Evolutionary conservation across 2,888 invertebrate species (phyloP), one percentile per base, ranked within the genome.

Genomic region (Limenitis camilla): DNA sequence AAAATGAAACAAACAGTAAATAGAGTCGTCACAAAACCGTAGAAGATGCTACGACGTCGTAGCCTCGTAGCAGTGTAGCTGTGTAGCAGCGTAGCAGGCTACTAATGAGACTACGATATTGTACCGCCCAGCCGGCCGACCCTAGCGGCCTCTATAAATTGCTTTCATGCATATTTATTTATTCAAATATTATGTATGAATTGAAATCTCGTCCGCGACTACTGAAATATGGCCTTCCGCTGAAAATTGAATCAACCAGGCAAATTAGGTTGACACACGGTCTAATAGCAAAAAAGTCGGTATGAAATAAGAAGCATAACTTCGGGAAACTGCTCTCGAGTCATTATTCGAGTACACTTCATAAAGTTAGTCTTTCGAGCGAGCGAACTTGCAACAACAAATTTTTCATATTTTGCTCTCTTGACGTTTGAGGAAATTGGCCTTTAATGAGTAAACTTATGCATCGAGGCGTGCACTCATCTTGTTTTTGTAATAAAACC

Each of bases 101-200:
- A 71, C 78, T 84, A 85, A 85, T 85, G 86, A 83, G 81, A 75
- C 67, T 68, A 76, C 74, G 78, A 81, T 80, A 81, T 81, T 79
- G 81, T 78, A 67, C 74, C 72, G 71, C 70, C 72, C 72, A 67
- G 65, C 71, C 72, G 71, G 68, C 69, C 67, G 68, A 63, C 62
- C 62, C 62, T 58, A 60, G 55, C 74, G 71, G 75, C 78, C 84
- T 79, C 81, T 82, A 85, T 84, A 86, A 86, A 86, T 86, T 87
- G 85, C 77, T 84, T 84, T 78, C 85, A 87, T 87, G 86, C 86
- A 86, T 87, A 87, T 87, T 86, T 86, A 86, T 86, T 85, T 87
- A 86, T 87, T 87, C 87, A 86, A 87, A 87, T 85, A 68, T 72
- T 72, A 80, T 80, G 81, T 83, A 85, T 82, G 84, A 84, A 84